Percentiles rank a stretch among this genome's conserved stretches.
These are phyloP conservation scores for Callinectes sapidus DNA, from an alignment of 2,888 invertebrate species.

Conservation along the genomic window DNA sequence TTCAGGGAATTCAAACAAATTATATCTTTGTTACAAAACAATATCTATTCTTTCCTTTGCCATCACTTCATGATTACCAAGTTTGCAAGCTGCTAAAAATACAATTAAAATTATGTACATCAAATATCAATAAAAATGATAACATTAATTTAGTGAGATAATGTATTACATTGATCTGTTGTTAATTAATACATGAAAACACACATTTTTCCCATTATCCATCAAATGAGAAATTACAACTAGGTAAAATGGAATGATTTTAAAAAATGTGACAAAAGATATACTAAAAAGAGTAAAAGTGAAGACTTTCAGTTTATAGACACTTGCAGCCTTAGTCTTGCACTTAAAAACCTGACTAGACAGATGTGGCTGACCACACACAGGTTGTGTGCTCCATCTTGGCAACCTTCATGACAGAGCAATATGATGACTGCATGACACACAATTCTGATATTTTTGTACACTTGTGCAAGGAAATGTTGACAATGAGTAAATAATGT, in stretches of 20 bases:
- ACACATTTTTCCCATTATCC: background rate
- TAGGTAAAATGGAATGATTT: constrained; percentile 33
- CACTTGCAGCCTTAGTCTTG: background rate
- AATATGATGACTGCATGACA: background rate
- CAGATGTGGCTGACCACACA: background rate
- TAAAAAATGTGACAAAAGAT: constrained; percentile 1
- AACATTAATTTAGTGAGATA: constrained; percentile 54
- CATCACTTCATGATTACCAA: constrained; percentile 47
- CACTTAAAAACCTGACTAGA: constrained; percentile 38
- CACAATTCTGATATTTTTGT: background rate
- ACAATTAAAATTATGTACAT: constrained; percentile 61
- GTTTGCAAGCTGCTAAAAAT: constrained; percentile 68
- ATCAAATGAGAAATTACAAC: constrained; percentile 23
- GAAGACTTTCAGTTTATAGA: constrained; percentile 16
- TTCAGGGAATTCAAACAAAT: constrained; percentile 34
- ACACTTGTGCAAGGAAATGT: background rate
- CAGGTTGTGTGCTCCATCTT: background rate
- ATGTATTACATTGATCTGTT: background rate
- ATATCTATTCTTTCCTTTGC: constrained; percentile 62
- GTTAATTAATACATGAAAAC: constrained; percentile 25
- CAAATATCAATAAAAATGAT: constrained; percentile 58
- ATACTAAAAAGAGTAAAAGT: background rate
- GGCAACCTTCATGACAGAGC: background rate
- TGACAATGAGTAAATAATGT: background rate
- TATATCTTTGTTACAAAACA: constrained; percentile 62